phyloP scores from a whole-genome alignment of 1,140 invertebrate genomes.

The Aphidius gifuensis region DNA sequence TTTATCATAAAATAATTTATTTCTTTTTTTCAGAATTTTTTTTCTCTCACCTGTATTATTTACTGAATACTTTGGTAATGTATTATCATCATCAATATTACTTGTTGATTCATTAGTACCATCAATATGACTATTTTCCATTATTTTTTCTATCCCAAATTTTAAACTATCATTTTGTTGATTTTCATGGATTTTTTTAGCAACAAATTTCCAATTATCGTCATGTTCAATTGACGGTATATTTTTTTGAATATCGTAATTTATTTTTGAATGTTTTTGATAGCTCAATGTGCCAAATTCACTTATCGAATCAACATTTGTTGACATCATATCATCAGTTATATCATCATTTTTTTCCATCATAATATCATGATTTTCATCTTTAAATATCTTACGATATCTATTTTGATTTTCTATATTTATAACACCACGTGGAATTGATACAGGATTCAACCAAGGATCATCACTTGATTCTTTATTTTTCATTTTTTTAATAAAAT shows the following conservation, averaged over 20 bases:
- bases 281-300: conserved; percentile 4
- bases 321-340: conserved; percentile 25
- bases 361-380: conserved; percentile 36
- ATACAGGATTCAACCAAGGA: conserved; percentile 5
- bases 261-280: too few species aligned
- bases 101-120: not conserved
- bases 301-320: conserved; percentile 17
- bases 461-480: not conserved
- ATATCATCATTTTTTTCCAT: conserved; percentile 42
- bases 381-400: conserved; percentile 33
- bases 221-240: not conserved
- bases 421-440: conserved; percentile 38
- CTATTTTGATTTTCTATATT: conserved; percentile 37
- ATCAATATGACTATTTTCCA: not conserved
- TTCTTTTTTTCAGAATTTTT: not conserved
- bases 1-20: conserved; percentile 1
- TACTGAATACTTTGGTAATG: conserved; percentile 10
- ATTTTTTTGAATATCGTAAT: too few species aligned
- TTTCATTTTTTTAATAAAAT: conserved; percentile 6
- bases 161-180: not conserved
- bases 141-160: not conserved
- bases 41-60: too few species aligned
- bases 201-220: not conserved
- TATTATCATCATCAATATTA: conserved; percentile 1
- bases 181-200: not conserved